Base-by-base conservation (phyloP, 2,888 invertebrate species). In the Villa cingulata region DNA sequence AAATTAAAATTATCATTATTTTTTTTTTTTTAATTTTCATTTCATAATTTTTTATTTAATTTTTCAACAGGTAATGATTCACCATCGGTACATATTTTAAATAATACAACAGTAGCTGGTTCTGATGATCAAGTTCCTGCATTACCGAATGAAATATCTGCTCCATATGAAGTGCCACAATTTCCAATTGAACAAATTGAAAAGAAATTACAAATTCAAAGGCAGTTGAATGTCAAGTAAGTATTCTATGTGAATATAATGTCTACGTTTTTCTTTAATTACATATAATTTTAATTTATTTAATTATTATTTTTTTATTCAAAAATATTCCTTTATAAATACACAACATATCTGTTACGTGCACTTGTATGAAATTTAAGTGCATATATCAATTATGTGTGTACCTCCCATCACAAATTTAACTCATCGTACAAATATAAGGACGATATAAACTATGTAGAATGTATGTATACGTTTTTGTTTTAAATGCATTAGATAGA, bases 171-270 rank as follows among this genome's bases (percentile, higher is more conserved):
- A 70, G 87, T 96, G 37, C 92, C 95, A 0, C 94, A 95, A 71
- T 96, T 95, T 68, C 97, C 97, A 38, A 97, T 97, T 60, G 96
- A 97, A 65, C 90, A 92, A 68, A 89, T 91, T 53, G 94, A 95
- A 71, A 89, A 87, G 70, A 92, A 92, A 64, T 75, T 90, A 37
- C 83, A 86, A 46, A 84, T 91, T 52, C 91, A 94, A 63, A 74
- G 90, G 19, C 89, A 91, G 64, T 75, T 94, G 7, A 86, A 86
- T 63, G 84, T 83, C 60, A 87, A 86, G 90, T 90, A 68, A 80
- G 83, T 77, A 44, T 9, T 16, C 40, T 1, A 32, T 23, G 7
- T 23, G 23, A 4, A n/a, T n/a, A 23, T 23, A 6, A 23, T 23
- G 23, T 7, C 4, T 23, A 23, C 23, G 7, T 23, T 23, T 23